Conservation (phyloP, 1,140 invertebrate species). For the Drosophila melanica region DNA sequence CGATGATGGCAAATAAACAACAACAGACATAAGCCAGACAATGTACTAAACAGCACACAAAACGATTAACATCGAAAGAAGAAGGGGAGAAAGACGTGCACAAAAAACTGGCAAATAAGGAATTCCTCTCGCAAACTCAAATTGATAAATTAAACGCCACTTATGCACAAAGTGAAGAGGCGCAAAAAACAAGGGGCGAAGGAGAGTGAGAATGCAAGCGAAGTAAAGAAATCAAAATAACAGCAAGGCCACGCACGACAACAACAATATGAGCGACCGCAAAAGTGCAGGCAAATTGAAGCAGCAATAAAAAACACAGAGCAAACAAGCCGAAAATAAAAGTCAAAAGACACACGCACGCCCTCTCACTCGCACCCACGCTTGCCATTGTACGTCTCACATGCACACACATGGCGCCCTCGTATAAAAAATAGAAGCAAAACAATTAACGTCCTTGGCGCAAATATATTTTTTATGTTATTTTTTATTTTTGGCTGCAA, state of each 20-base stretch:
- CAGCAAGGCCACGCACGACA: constrained; percentile 71
- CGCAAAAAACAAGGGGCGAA: not conserved
- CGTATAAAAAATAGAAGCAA: constrained; percentile 76
- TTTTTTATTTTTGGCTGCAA: constrained; percentile 59
- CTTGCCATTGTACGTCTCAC: constrained; percentile 17
- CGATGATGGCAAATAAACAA: constrained; percentile 72
- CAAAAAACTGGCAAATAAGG: constrained; percentile 58
- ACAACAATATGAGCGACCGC: constrained; percentile 52
- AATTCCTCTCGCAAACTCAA: constrained; percentile 80
- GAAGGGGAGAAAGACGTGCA: not conserved
- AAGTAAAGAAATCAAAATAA: constrained; percentile 71
- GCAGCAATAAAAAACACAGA: constrained; percentile 64
- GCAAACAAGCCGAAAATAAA: constrained; percentile 78
- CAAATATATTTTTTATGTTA: constrained; percentile 75
- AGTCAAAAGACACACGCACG: constrained; percentile 60
- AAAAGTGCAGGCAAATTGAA: constrained; percentile 79
- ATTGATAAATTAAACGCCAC: constrained; percentile 83
- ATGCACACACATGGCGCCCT: constrained; percentile 35
- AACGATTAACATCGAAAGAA: not conserved
- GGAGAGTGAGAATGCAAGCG: constrained; percentile 29
- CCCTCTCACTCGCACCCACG: constrained; percentile 2
- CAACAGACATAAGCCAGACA: constrained; percentile 66
- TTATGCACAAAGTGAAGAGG: constrained; percentile 52
- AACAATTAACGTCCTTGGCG: constrained; percentile 83
- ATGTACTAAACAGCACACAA: constrained; percentile 48